These are phyloP conservation scores for Heliocidaris tuberculata DNA, from an alignment of 35 echinoderm and acorn worm species.

Conservation along the genomic window DNA sequence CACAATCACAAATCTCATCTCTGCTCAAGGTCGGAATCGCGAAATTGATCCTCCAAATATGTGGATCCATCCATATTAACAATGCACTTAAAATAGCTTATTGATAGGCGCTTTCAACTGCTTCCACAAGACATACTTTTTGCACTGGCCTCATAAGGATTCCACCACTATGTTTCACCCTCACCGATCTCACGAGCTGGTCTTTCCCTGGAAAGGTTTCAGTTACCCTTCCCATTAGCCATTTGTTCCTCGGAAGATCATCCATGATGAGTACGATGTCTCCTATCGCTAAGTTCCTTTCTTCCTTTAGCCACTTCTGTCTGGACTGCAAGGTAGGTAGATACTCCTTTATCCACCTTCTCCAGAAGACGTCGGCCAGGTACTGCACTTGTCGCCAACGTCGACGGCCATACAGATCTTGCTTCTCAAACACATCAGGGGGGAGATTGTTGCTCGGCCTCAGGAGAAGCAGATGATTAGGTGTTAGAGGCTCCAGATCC, in stretches of 20 bases:
- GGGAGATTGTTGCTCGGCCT: not conserved
- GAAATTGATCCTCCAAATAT: too few species aligned
- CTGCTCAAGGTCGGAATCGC: too few species aligned
- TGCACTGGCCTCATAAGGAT: slow-evolving; percentile 63
- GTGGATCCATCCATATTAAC: too few species aligned
- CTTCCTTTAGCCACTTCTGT: slow-evolving; percentile 34
- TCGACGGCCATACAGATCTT: slow-evolving; percentile 24
- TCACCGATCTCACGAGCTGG: slow-evolving; percentile 45
- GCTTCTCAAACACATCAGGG: slow-evolving; percentile 35
- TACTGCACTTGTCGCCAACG: slow-evolving; percentile 82
- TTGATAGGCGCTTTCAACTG: not conserved
- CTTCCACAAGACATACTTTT: slow-evolving; percentile 71
- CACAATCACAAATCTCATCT: too few species aligned
- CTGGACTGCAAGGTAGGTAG: slow-evolving; percentile 29
- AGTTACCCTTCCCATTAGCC: slow-evolving; percentile 50
- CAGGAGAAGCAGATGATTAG: slow-evolving; percentile 48
- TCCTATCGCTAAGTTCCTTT: slow-evolving; percentile 37
- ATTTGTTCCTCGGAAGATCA: slow-evolving; percentile 47
- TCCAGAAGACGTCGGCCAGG: slow-evolving; percentile 69
- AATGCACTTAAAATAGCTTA: too few species aligned
- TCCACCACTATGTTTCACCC: slow-evolving; percentile 52
- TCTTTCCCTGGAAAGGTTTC: slow-evolving; percentile 50
- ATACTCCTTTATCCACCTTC: slow-evolving; percentile 62
- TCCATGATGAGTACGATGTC: slow-evolving; percentile 52
- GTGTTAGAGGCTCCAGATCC: slow-evolving; percentile 49